Evolutionary conservation across 92 coral and sea anemone species (phyloP), one percentile per base, ranked within the genome.

Genomic region (Palythoa grandis): DNA sequence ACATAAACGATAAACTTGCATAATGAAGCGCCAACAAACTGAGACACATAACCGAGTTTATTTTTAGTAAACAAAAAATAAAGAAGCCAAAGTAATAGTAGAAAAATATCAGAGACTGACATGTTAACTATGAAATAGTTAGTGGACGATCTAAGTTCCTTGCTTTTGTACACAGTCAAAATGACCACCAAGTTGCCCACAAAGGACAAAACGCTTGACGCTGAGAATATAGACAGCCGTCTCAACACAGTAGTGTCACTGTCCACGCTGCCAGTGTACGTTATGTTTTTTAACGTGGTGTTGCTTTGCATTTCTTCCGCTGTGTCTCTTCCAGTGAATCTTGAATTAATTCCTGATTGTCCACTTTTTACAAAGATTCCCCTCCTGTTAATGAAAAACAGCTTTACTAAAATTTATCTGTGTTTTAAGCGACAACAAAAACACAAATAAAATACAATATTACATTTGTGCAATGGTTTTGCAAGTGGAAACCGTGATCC

Each of bases 91-190:
- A 24, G 40, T 3, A 43, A 43, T 7, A 7, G 48, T 4, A 4
- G 8, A 4, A 43, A 43, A 43, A 43, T 43, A 3, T 43, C 48
- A 43, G 48, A 43, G 37, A 68, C 73, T 19, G 73, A 68, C 73
- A 68, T 68, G 37, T 68, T 68, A 68, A 67, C 72, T 67, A 67
- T 67, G 35, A 67, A 67, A 38, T 67, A 67, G 72, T 67, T 67
- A 67, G 72, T 67, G 24, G 72, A 1, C 48, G 5, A 4, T 43
- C 48, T 43, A 43, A 43, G 48, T 43, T 43, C 48, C 48, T 43
- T 43, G 72, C 17, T 67, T 67, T n/a, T 67, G 72, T 67, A 67
- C 35, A 67, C 39, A 67, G 35, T 67, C 72, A 19, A 67, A 67
- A 67, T 67, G 72, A 67, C 72, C 72, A 25, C 72, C 72, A 67